Percentiles rank a stretch among this genome's conserved stretches.
Evolutionary conservation across 2,797 vertebrate genomes (phyloP).

Genomic region (Myiothlypis coronata): DNA sequence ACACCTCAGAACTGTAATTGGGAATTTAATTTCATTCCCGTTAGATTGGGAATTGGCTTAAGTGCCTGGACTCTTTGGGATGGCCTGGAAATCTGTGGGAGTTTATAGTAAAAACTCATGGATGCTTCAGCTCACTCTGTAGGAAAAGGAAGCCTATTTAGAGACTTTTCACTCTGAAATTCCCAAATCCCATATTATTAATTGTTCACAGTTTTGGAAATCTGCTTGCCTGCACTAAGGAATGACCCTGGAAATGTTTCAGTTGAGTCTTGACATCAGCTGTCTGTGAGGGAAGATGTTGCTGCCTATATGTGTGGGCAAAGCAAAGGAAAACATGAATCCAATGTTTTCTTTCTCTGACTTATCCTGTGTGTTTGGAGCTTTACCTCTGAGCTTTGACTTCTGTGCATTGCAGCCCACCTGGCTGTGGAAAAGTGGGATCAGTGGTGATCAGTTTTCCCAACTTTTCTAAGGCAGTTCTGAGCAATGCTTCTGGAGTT

Average conservation of each 20-base stretch:
- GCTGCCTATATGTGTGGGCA: not conserved
- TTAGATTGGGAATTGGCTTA: not conserved
- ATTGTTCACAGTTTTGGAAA: not conserved
- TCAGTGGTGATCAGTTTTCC: not conserved
- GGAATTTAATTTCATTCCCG: not conserved
- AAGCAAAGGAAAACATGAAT: not conserved
- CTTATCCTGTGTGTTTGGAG: not conserved
- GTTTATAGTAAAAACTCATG: not conserved
- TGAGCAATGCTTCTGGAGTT: not conserved
- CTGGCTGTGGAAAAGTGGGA: not conserved
- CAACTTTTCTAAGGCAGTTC: not conserved
- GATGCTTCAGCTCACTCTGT: not conserved
- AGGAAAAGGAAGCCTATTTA: fast-evolving
- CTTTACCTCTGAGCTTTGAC: not conserved
- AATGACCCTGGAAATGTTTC: not conserved
- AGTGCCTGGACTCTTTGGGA: not conserved
- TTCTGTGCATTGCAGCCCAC: not conserved
- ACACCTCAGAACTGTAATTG: not conserved
- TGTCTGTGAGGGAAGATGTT: not conserved
- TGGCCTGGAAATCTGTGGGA: not conserved
- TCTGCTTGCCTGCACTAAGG: not conserved
- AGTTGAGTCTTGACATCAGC: not conserved
- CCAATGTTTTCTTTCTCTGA: not conserved
- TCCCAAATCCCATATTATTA: not conserved
- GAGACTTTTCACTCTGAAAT: not conserved